These are phyloP conservation scores for Coregonus clupeaformis DNA, from an alignment of 2,113 vertebrate species.

Conservation along the genomic window DNA sequence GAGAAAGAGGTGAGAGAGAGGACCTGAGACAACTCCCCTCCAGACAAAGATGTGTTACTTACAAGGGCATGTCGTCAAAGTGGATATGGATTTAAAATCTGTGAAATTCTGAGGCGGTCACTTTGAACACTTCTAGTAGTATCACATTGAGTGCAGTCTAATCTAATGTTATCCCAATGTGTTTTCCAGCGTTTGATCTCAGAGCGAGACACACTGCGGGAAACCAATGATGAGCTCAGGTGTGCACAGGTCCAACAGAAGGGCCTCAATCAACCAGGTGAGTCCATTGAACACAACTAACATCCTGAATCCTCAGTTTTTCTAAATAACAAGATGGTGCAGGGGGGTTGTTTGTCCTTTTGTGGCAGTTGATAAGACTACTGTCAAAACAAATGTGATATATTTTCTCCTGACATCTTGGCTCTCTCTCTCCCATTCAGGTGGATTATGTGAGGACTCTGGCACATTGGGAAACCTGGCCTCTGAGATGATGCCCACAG, in stretches of 20 bases:
- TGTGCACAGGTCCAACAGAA: conserved; percentile 85
- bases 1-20: conserved; percentile 84
- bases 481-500: conserved; percentile 86
- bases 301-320: too few species aligned
- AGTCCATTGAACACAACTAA: conserved; percentile 26
- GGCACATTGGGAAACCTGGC: conserved; percentile 79
- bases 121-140: neutral
- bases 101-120: neutral
- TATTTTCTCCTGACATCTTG: neutral
- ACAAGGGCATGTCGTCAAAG: neutral
- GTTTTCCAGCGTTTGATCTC: conserved; percentile 76
- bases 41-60: neutral
- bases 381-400: neutral
- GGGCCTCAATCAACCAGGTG: conserved; percentile 78
- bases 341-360: neutral
- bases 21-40: too few species aligned
- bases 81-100: neutral
- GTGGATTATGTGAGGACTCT: conserved; percentile 62
- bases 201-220: conserved; percentile 82
- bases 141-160: neutral
- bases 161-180: neutral
- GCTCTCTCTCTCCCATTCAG: conserved; percentile 55
- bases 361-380: neutral
- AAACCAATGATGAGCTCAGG: conserved; percentile 86
- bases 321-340: neutral